Conservation (phyloP, 2,113 vertebrate species). For the Apteryx mantelli region DNA sequence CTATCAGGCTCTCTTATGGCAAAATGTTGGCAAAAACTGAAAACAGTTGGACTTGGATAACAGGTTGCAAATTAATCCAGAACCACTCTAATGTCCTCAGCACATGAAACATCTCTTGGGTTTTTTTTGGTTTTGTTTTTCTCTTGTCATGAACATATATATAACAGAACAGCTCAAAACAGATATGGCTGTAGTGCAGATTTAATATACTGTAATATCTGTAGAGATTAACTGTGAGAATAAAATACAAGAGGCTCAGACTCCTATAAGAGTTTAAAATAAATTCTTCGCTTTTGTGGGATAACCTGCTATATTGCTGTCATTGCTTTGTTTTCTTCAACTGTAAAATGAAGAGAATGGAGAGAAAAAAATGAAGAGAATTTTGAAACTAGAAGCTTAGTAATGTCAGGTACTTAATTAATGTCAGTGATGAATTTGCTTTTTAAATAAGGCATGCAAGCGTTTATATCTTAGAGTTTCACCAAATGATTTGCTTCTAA, state of each 20-base stretch:
- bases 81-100: not conserved
- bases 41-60: not conserved
- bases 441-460: not conserved
- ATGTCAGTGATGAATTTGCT: not conserved
- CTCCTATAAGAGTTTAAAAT: not conserved
- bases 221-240: slow-evolving; percentile 14
- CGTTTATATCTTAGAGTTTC: not conserved
- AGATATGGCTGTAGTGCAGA: not conserved
- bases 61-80: not conserved
- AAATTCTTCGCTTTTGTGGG: slow-evolving; percentile 14
- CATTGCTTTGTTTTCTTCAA: slow-evolving; percentile 12
- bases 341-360: not conserved
- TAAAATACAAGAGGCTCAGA: not conserved
- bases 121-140: not conserved
- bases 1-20: not conserved
- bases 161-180: slow-evolving; percentile 10
- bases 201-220: slow-evolving; percentile 28
- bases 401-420: not conserved
- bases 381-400: not conserved
- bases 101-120: not conserved
- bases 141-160: not conserved
- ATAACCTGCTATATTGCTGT: not conserved
- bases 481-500: not conserved
- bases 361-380: not conserved
- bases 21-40: not conserved